A percentile compares a stretch with the other conserved stretches of the same genome.
phyloP scores from a whole-genome alignment of 2,797 vertebrate genomes.

The Notoglanidium macrostoma region DNA sequence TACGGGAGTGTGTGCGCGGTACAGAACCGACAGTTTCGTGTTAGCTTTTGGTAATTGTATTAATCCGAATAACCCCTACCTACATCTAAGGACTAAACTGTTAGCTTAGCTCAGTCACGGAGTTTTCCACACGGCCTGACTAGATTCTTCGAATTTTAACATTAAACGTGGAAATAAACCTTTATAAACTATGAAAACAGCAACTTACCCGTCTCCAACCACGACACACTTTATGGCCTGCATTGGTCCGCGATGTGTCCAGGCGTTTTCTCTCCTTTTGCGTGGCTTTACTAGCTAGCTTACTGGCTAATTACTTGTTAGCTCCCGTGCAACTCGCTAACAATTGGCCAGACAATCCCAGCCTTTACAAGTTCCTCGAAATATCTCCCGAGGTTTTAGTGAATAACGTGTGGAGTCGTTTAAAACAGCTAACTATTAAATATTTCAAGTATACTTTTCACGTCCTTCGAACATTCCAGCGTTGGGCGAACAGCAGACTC shows the following conservation, averaged over 20 bases:
- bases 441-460: slow-evolving; percentile 42
- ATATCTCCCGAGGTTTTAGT: not conserved
- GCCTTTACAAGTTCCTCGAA: not conserved
- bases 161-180: not conserved
- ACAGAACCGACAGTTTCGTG: not conserved
- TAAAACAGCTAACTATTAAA: not conserved
- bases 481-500: slow-evolving; percentile 60
- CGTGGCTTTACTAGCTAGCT: slow-evolving; percentile 8
- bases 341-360: slow-evolving; percentile 8
- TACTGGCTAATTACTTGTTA: slow-evolving; percentile 66
- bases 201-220: slow-evolving; percentile 94
- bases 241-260: slow-evolving; percentile 75
- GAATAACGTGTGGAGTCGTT: not conserved
- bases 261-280: slow-evolving; percentile 11
- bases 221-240: slow-evolving; percentile 99
- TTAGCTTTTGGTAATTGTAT: not conserved
- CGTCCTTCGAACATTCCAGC: slow-evolving; percentile 72
- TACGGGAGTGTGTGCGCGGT: not conserved
- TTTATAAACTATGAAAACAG: not conserved
- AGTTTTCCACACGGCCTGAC: not conserved
- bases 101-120: not conserved
- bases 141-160: not conserved
- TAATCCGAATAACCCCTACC: not conserved
- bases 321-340: slow-evolving; percentile 44
- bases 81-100: not conserved